Base-by-base conservation (phyloP, 2,888 invertebrate genomes). In the Amblyjoppa fuscipennis region DNA sequence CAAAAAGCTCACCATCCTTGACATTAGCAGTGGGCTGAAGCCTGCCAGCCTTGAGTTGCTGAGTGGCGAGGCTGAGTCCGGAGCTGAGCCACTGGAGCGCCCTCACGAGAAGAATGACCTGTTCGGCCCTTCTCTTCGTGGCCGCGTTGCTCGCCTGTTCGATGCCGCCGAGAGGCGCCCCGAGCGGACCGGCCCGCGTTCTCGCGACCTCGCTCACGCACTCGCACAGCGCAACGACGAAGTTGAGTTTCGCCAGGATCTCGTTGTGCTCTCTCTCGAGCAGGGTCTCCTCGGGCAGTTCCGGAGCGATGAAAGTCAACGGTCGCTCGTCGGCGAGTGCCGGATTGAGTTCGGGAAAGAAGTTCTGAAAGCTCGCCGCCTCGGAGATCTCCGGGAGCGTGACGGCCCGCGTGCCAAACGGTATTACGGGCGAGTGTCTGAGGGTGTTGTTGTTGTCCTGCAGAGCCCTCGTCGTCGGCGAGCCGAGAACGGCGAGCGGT, bases 191-290 rank as follows among this genome's bases (percentile, higher is more conserved):
- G 78, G 97, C 96, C 90, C 97, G 96, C n/a, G 96, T 96, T 86
- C 97, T 96, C 16, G 98, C 98, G 82, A 98, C 95, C 95, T 99
- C 99, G 87, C 98, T 96, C 83, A 99, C 97, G 93, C 99, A 98
- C 94, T 99, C 99, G 88, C 98, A 98, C 88, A 99, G 95, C 87
- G 99, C 98, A 91, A 99, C 95, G 87, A 99, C 99, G 95, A 99
- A 99, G 95, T 99, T 98, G 90, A 99, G 95, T 95, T 99, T 99
- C 28, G 99, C 98, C 94, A 99, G 96, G 68, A 98, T 99, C 94
- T 99, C 98, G 95, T 98, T 99, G 95, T 99, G 99, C 95, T 98
- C 98, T 93, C 98, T 97, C 96, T 98, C 98, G 92, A 99, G 96
- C 70, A 99, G 96, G 20, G 99, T 99, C 95, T 99, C 99, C 94